Percentiles rank a stretch among this genome's conserved stretches.
phyloP scores from a whole-genome alignment of 2,797 vertebrate genomes.

The Apogon talboti region DNA sequence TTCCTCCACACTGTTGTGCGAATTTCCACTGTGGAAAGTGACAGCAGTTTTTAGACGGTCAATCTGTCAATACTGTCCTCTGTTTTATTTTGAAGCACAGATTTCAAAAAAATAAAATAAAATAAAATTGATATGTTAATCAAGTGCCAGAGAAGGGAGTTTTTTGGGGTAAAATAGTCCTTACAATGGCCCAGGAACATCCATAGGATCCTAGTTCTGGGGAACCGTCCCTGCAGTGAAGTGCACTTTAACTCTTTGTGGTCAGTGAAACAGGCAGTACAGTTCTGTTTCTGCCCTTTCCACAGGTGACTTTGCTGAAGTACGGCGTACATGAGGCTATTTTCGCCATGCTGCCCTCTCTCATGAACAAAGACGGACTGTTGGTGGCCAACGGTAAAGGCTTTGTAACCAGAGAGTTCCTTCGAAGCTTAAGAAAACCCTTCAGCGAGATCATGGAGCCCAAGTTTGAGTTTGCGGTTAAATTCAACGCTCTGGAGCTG shows the following conservation, averaged over 20 bases:
- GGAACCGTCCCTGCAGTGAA: too few relatives aligned
- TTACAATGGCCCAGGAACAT: too few relatives aligned
- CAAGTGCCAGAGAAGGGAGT: too few relatives aligned
- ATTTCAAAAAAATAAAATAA: too few relatives aligned
- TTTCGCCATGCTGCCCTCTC: slow-evolving; percentile 97
- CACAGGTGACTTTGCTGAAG: slow-evolving; percentile 94
- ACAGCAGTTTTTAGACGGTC: too few relatives aligned
- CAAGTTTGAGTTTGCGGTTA: slow-evolving; percentile 98
- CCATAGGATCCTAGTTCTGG: too few relatives aligned
- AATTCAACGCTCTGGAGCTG: slow-evolving; percentile 97
- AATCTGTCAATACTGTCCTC: too few relatives aligned
- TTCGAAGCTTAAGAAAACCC: slow-evolving; percentile 95
- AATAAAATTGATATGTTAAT: too few relatives aligned
- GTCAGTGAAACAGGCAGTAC: not conserved
- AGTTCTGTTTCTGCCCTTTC: slow-evolving; percentile 15
- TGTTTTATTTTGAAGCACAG: too few relatives aligned
- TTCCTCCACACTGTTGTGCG: too few relatives aligned
- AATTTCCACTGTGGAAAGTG: too few relatives aligned
- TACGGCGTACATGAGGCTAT: slow-evolving; percentile 98
- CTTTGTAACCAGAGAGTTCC: slow-evolving; percentile 97
- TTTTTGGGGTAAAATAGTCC: too few relatives aligned
- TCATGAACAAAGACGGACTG: slow-evolving; percentile 99
- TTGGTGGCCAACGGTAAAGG: slow-evolving; percentile 95
- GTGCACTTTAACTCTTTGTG: not conserved
- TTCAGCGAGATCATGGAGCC: slow-evolving; percentile 98